Base-by-base conservation (phyloP, 2,888 invertebrate genomes). In the Neoascia interrupta region DNA sequence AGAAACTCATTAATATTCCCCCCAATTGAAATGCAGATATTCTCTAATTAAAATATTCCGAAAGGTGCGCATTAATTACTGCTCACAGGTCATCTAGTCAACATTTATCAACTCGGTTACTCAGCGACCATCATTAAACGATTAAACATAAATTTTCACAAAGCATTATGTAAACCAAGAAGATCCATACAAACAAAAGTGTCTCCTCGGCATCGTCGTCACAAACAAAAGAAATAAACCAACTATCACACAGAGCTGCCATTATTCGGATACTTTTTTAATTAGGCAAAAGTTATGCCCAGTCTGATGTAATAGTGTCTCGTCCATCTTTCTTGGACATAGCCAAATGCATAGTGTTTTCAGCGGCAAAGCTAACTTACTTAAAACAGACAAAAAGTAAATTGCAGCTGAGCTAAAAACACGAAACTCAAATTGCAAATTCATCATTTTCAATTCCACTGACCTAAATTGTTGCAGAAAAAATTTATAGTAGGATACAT, bases 391-490 rank as follows among this genome's bases (percentile, higher is more conserved):
- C n/a, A 34, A 16, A 37, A 28, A 47, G 34, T n/a, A 53, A 53
- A 28, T 11, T 6, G 10, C n/a, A 43, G 43, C 23, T 28, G 28
- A 36, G 34, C 23, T 6, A 69, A 37, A 21, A 41, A 58, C 45
- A 34, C 13, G 41, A 56, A 54, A 39, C 31, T 31, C 11, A 47
- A 72, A 72, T 64, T 64, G 63, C 56, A 64, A 49, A 64, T 72
- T 56, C 56, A 64, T 56, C 63, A 56, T 72, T 72, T 64, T 56
- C 49, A 56, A 72, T 56, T 64, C 72, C 56, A 56, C 54, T 72
- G 72, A 58, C 72, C 72, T 63, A 61, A 56, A 72, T 72, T 72
- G 72, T 49, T 72, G 72, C 56, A 64, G 53, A 47, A 66, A 54
- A 54, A 41, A 51, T 11, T 5, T 16, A 26, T 15, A 3, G 11